A percentile compares a stretch with the other conserved stretches of the same genome.
Evolutionary conservation across 2,888 invertebrate genomes (phyloP).

Genomic region (Hetaerina titia): DNA sequence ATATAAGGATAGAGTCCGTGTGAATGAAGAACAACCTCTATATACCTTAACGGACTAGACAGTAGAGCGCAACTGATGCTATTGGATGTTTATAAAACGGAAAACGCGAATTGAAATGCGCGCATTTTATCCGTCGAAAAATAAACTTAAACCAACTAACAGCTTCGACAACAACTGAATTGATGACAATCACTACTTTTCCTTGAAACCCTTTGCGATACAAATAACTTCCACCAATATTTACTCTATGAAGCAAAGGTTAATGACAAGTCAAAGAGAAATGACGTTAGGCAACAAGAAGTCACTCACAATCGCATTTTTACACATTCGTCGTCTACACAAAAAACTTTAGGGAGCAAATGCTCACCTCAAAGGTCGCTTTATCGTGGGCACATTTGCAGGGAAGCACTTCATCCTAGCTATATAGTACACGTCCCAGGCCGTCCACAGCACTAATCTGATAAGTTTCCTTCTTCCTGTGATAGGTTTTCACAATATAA

Average conservation of each 20-base stretch:
- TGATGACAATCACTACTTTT: not conserved
- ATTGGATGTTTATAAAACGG: constrained; percentile 65
- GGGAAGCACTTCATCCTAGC: constrained; percentile 67
- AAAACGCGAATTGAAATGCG: constrained; percentile 62
- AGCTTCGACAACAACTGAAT: constrained; percentile 26
- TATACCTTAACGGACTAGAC: constrained; percentile 12
- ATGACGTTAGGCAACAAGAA: constrained; percentile 40
- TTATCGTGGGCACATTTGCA: constrained; percentile 67
- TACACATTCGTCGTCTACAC: not conserved
- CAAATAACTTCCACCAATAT: constrained; percentile 10
- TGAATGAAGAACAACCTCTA: not conserved
- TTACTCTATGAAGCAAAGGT: not conserved
- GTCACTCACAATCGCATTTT: constrained; percentile 54
- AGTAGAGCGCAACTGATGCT: constrained; percentile 51
- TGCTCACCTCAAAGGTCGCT: constrained; percentile 67
- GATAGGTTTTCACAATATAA: constrained; percentile 65
- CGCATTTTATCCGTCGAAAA: constrained; percentile 62
- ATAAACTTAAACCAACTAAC: constrained; percentile 24
- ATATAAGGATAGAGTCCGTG: not conserved
- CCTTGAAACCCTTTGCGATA: not conserved
- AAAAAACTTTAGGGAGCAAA: constrained; percentile 61
- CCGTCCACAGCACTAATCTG: constrained; percentile 67
- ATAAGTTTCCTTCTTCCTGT: constrained; percentile 67
- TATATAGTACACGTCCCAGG: constrained; percentile 66
- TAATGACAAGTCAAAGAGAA: constrained; percentile 24